Evolutionary conservation across 2,113 vertebrate species (phyloP), one percentile per base, ranked within the genome.

Genomic region (Bufo bufo): DNA sequence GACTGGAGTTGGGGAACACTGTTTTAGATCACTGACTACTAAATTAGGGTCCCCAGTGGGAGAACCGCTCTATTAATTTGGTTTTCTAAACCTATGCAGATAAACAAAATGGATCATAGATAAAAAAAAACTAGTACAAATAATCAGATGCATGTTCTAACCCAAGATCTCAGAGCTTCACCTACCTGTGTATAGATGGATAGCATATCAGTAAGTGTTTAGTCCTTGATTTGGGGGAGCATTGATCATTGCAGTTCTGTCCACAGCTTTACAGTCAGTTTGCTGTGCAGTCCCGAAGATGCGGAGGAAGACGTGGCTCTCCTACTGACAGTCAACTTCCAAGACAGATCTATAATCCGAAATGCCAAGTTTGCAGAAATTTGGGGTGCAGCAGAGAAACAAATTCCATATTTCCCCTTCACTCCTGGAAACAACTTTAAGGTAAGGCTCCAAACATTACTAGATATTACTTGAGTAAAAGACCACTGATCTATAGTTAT

Each of bases 351-450:
- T 0, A 93, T 97, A 87, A 93, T 95, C 8, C 94, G 96, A 45
- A 97, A 97, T 75, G 95, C 96, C 72, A 93, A 95, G 20, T 90
- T 96, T 93, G 94, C 92, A 3, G 97, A 96, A 12, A 94, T 95
- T 90, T 98, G 97, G 97, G 97, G 96, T 65, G 88, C 91, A 14
- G 93, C 95, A 69, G 97, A 98, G 92, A 96, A 94, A 33, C 96
- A 93, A 7, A 93, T 97, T 80, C 96, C 96, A 59, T 98, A 95
- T 90, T 98, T 98, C 59, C 97, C 97, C 7, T 98, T 98, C 89
- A 94, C 94, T 8, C 87, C 96, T 19, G 96, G 96, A 0, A 96
- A 98, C 82, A 85, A 96, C 0, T 98, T 98, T 91, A 98, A 98
- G 96, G 97, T 97, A 94, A 90, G 43, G 6, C 13, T 71, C 66